Percentiles rank a stretch among this genome's conserved stretches.
These are phyloP conservation scores for Zaprionus lachaisei DNA, from an alignment of 1,140 invertebrate genomes.

Conservation along the genomic window DNA sequence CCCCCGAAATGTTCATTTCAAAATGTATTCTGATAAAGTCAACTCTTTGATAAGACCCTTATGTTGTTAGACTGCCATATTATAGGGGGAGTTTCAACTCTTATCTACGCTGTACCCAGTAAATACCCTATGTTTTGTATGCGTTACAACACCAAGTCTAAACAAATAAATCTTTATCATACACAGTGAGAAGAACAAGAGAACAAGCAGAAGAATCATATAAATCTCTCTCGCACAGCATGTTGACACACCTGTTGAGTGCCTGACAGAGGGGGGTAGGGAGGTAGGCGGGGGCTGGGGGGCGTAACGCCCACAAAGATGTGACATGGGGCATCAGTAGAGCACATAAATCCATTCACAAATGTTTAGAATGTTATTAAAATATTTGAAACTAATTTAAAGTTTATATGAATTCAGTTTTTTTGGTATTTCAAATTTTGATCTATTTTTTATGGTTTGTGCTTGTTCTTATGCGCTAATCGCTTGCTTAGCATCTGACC, in stretches of 20 bases:
- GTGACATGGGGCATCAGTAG: slow-evolving; percentile 67
- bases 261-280: neutral
- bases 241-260: slow-evolving; percentile 64
- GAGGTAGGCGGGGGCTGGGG: neutral
- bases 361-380: slow-evolving; percentile 84
- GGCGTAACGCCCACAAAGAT: slow-evolving; percentile 71
- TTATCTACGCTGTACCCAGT: neutral
- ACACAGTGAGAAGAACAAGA: slow-evolving; percentile 1
- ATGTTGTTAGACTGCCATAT: neutral
- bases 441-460: slow-evolving; percentile 32
- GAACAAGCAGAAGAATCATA: slow-evolving; percentile 47
- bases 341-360: slow-evolving; percentile 83
- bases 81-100: neutral
- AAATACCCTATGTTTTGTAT: neutral
- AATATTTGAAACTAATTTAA: slow-evolving; percentile 84
- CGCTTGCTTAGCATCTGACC: slow-evolving; percentile 58
- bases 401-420: slow-evolving; percentile 38
- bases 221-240: slow-evolving; percentile 51
- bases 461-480: slow-evolving; percentile 61
- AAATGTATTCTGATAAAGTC: neutral
- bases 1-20: neutral
- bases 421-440: slow-evolving; percentile 66
- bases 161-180: slow-evolving; percentile 80
- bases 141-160: slow-evolving; percentile 54
- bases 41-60: slow-evolving; percentile 1